Evolutionary conservation across 2,888 invertebrate genomes (phyloP), one percentile per base, ranked within the genome.

Genomic region (Stenodema calcarata): DNA sequence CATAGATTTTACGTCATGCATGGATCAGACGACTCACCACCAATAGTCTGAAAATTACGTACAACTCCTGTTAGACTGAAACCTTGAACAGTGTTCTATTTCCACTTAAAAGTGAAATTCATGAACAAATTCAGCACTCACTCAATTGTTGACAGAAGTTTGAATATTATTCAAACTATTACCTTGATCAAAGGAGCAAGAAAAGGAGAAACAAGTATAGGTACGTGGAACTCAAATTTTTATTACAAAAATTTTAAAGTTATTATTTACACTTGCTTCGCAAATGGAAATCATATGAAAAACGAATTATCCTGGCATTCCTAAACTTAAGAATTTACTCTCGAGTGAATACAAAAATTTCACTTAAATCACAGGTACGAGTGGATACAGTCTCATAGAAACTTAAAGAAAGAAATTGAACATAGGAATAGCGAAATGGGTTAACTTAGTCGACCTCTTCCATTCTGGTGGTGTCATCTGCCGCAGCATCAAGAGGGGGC

Each of bases 381-480:
- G 69, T 18, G 12, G 18, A 69, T 35, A 69, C 82, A 82, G 82
- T 82, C 82, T 82, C 69, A 62, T 69, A n/a, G 69, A 82, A 82
- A 82, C 82, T 30, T 69, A 69, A 78, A 69, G 69, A 80, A 75
- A 14, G n/a, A n/a, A n/a, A n/a, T n/a, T n/a, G n/a, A n/a, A n/a
- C n/a, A n/a, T 76, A 6, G 35, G 6, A 80, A 80, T 54, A 14
- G 42, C 44, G 80, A 80, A 27, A 27, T 50, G 50, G 47, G 54
- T n/a, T 18, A 14, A 54, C 28, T 80, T 98, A 99, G 93, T 99
- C 99, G 70, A 99, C 99, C 93, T 99, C 99, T 92, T 99, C 99
- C 99, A 99, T 99, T 90, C 98, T 94, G 0, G 98, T 97, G 87
- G 97, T 97, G 41, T 94, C 94, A 89, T 96, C 96, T 82, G 96